These are phyloP conservation scores for Pheosia gnoma DNA, from an alignment of 2,888 invertebrate genomes.

Conservation along the genomic window DNA sequence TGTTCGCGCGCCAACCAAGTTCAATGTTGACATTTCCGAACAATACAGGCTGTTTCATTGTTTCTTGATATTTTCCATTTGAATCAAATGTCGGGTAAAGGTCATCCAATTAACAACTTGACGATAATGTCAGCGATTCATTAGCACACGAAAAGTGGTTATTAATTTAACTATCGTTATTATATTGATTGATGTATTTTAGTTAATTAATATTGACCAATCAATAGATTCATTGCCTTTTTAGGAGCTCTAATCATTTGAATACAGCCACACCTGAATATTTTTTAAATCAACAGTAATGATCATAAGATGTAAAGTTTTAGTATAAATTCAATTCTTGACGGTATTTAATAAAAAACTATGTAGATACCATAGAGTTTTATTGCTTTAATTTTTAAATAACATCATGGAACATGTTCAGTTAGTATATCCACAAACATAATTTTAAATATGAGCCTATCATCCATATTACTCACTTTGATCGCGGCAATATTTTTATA, in stretches of 20 bases:
- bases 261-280: too few species aligned
- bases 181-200: slow-evolving; percentile 15
- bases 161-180: neutral
- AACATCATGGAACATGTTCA: too few species aligned
- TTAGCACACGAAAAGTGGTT: slow-evolving; percentile 29
- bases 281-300: too few species aligned
- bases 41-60: slow-evolving; percentile 71
- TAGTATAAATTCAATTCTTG: too few species aligned
- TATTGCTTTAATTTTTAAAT: too few species aligned
- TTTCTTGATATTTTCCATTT: slow-evolving; percentile 53
- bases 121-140: slow-evolving; percentile 49
- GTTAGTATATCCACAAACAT: too few species aligned
- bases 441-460: too few species aligned
- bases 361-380: too few species aligned
- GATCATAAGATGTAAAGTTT: too few species aligned
- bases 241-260: slow-evolving; percentile 16
- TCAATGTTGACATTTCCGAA: slow-evolving; percentile 79
- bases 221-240: slow-evolving; percentile 14
- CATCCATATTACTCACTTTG: too few species aligned
- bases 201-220: slow-evolving; percentile 17
- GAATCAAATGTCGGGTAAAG: slow-evolving; percentile 59
- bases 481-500: too few species aligned
- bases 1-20: slow-evolving; percentile 57
- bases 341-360: too few species aligned
- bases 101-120: slow-evolving; percentile 47